phyloP scores from a whole-genome alignment of 2,113 vertebrate species.

The Dunckerocampus dactyliophorus region DNA sequence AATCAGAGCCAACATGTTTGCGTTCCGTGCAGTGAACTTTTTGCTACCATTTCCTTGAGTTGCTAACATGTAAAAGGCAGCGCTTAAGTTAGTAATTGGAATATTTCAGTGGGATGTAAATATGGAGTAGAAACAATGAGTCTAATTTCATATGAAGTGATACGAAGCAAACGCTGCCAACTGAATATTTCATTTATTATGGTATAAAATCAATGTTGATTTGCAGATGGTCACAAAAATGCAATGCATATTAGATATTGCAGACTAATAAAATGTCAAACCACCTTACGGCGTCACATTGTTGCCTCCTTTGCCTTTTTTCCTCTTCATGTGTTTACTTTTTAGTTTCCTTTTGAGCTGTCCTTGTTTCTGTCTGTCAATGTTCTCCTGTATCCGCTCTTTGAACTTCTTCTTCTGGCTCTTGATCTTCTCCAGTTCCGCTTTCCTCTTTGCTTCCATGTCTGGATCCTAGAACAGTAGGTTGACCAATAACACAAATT shows the following conservation, averaged over 20 bases:
- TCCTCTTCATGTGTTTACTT: conserved; percentile 38
- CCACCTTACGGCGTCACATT: not conserved
- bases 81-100: conserved; percentile 1
- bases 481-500: not conserved
- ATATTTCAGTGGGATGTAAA: conserved; percentile 44
- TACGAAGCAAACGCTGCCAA: conserved; percentile 55
- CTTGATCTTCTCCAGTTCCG: conserved; percentile 83
- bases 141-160: conserved; percentile 56
- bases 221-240: conserved; percentile 18
- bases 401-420: conserved; percentile 77
- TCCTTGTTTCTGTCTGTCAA: conserved; percentile 61
- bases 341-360: conserved; percentile 56
- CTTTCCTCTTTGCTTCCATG: conserved; percentile 80
- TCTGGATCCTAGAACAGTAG: conserved; percentile 81
- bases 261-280: conserved; percentile 27
- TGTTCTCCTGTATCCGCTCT: conserved; percentile 66
- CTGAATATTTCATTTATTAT: conserved; percentile 14
- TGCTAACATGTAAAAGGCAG: conserved; percentile 13
- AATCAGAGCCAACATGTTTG: conserved; percentile 34
- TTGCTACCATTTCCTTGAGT: conserved; percentile 25
- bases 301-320: not conserved
- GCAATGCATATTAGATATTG: conserved; percentile 15
- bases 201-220: conserved; percentile 26
- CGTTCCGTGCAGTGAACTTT: conserved; percentile 20
- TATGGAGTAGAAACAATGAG: conserved; percentile 35